Base-by-base conservation (phyloP, 1,140 invertebrate species). In the Papilio dardanus region DNA sequence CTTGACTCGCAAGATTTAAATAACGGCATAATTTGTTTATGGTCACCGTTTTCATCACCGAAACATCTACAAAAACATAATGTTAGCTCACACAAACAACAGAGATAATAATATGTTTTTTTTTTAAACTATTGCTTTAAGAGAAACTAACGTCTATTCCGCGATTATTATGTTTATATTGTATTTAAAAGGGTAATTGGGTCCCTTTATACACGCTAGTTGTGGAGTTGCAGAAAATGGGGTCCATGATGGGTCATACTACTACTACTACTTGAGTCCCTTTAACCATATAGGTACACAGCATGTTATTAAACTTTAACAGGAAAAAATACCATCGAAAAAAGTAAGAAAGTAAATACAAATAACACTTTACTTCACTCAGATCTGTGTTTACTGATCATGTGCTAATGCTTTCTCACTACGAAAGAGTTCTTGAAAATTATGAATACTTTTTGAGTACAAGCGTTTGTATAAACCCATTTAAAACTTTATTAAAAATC, bases 311-410 rank as follows among this genome's bases (percentile, higher is more conserved):
- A n/a, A n/a, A n/a, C n/a, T n/a, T n/a, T n/a, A n/a, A n/a, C n/a
- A n/a, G n/a, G n/a, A 12, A 54, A 24, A 21, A 54, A 21, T 21
- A 28, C 7, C 7, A 10, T 8, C 21, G 42, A 46, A 14, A 21
- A 54, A 19, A n/a, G 7, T 46, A 46, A n/a, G 19, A 54, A 54
- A 54, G 50, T 54, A 54, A 54, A 54, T 24, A 12, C 21, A 54
- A 54, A 54, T 54, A 24, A 24, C 8, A 12, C 21, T 54, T 24
- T 54, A 54, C 19, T 54, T 46, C 40, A 16, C 19, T 3, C n/a
- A 19, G n/a, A n/a, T n/a, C n/a, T n/a, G 8, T 54, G 50, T 54
- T 54, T 54, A 54, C 50, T 54, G 50, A 54, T 54, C 12, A 24
- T 1, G 50, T 54, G 50, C 50, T 54, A 54, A 54, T 10, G 10